Percentiles rank a stretch among this genome's conserved stretches.
phyloP scores from a whole-genome alignment of 2,797 vertebrate genomes.

The Diglossa cyanea region DNA sequence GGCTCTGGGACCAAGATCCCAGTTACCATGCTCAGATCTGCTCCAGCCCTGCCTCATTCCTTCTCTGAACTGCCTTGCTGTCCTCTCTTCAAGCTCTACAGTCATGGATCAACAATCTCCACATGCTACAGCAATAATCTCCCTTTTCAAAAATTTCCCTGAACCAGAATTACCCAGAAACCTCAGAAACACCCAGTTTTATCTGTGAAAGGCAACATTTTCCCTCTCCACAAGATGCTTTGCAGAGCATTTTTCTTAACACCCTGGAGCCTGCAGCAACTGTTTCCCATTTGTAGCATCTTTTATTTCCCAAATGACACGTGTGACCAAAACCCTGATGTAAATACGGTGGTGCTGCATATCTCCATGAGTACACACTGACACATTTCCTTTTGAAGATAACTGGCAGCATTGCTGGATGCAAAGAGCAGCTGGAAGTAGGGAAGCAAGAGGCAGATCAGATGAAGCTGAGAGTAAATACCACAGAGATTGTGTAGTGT shows the following conservation, averaged over 20 bases:
- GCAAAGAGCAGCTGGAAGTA: conserved; percentile 39
- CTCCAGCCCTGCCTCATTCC: neutral
- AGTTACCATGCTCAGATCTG: neutral
- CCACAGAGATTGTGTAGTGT: neutral
- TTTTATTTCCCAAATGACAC: neutral
- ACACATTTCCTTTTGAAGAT: conserved; percentile 42
- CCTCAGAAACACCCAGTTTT: neutral
- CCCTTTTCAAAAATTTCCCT: neutral
- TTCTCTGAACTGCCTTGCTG: neutral
- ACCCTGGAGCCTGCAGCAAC: neutral
- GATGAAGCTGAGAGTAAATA: conserved; percentile 30
- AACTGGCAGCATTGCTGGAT: neutral
- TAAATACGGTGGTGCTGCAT: neutral
- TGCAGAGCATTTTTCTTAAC: neutral
- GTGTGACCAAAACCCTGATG: conserved; percentile 5
- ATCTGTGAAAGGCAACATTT: neutral
- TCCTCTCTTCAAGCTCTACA: neutral
- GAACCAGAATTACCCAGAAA: neutral
- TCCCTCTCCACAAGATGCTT: neutral
- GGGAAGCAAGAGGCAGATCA: neutral
- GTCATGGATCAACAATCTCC: neutral
- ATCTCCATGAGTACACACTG: conserved; percentile 1
- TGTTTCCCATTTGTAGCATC: conserved; percentile 15
- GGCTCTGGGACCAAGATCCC: neutral
- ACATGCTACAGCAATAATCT: neutral